Conservation (phyloP, 2,888 invertebrate species). For the Myathropa florea region DNA sequence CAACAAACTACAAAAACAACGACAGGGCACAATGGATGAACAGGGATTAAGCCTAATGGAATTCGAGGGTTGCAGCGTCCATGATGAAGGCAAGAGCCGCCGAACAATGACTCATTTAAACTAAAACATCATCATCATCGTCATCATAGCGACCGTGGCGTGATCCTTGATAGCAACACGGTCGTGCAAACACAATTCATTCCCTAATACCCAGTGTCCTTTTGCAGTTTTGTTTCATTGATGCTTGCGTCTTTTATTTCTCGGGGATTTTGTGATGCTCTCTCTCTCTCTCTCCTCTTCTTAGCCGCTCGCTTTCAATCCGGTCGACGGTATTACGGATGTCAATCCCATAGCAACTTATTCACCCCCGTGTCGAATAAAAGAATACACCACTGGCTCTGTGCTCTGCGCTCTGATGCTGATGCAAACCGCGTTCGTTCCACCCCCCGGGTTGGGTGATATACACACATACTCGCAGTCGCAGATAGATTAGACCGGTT, state of each 20-base stretch:
- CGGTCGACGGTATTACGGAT: slow-evolving; percentile 22
- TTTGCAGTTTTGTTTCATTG: slow-evolving; percentile 46
- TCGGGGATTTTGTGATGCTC: neutral
- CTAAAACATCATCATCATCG: slow-evolving; percentile 38
- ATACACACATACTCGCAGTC: neutral
- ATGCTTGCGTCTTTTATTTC: slow-evolving; percentile 11
- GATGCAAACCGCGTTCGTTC: neutral
- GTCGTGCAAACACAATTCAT: slow-evolving; percentile 24
- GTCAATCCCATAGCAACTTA: slow-evolving; percentile 49
- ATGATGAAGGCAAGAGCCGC: slow-evolving; percentile 11
- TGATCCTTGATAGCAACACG: slow-evolving; percentile 31
- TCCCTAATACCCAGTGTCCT: slow-evolving; percentile 43
- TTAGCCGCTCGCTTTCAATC: neutral
- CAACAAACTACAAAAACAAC: slow-evolving; percentile 21
- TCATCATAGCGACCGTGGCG: slow-evolving; percentile 15
- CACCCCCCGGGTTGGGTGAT: slow-evolving; percentile 1
- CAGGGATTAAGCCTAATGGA: slow-evolving; percentile 43
- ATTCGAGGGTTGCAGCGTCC: neutral
- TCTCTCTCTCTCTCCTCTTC: neutral
- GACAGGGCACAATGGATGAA: slow-evolving; percentile 9
- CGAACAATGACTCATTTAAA: slow-evolving; percentile 42
- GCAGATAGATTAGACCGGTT: slow-evolving; percentile 5
- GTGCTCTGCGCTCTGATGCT: neutral
- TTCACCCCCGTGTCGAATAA: slow-evolving; percentile 40
- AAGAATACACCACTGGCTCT: neutral